These are phyloP conservation scores for Chlamydotis undulata DNA, from an alignment of 2,113 vertebrate species.

Conservation along the genomic window DNA sequence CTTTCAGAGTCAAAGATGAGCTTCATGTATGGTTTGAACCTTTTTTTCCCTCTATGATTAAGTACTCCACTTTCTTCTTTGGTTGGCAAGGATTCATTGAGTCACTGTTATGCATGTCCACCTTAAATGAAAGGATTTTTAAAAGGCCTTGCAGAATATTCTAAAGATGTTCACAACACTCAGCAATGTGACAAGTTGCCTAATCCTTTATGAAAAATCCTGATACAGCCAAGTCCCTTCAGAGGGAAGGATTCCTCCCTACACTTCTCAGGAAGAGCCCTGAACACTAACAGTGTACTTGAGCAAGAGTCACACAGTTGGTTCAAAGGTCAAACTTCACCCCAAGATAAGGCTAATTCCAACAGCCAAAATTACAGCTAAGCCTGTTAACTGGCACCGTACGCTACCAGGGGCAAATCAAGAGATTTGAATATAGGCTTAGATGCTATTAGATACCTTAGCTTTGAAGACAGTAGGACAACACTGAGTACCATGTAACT, in stretches of 20 bases:
- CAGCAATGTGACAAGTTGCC: background rate
- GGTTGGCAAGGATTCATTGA: background rate
- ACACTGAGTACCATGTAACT: background rate
- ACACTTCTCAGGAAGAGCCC: background rate
- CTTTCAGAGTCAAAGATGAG: background rate
- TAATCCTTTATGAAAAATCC: background rate
- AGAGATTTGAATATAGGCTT: background rate
- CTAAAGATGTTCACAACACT: background rate
- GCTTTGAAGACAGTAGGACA: background rate
- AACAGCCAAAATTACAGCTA: background rate
- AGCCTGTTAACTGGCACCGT: background rate
- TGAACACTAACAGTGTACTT: background rate
- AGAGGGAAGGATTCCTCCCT: background rate
- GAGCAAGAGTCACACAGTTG: background rate
- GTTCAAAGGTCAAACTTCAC: background rate
- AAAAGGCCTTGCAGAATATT: background rate
- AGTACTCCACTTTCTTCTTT: background rate
- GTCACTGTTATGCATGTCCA: background rate
- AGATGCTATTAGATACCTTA: background rate
- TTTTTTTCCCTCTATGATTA: background rate
- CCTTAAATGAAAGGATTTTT: background rate
- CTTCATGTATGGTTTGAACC: background rate
- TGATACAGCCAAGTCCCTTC: background rate
- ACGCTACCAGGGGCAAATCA: accelerated
- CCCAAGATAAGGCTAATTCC: background rate